Base-by-base conservation (phyloP, 2,888 invertebrate genomes). In the Holacanthella duospinosa region DNA sequence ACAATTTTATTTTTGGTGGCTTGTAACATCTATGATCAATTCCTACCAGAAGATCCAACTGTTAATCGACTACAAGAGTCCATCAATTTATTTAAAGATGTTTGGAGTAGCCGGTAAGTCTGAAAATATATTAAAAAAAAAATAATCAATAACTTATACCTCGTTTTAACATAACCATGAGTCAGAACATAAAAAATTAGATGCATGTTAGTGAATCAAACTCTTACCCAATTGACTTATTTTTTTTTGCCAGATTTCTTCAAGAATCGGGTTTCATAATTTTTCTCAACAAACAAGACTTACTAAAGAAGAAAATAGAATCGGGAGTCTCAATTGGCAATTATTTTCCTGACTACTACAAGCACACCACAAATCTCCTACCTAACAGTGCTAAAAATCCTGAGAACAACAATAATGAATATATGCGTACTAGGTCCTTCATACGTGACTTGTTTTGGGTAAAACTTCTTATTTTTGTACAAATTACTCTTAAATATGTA, bases 281-380 rank as follows among this genome's bases (percentile, higher is more conserved):
- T 9, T 90, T 90, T 77, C 80, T 90, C 43, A 90, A 90, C 77
- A 90, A 90, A 75, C 88, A 88, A 74, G 89, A 90, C 75, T 78
- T 88, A 1, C 79, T 90, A 60, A 82, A 85, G 70, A 80, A 81
- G 57, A 90, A 90, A 77, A 81, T 89, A 58, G 77, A 82, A n/a
- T 80, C 82, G 59, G 87, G 87, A 21, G 81, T 81, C 67, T 80
- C 79, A 62, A 81, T 88, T 60, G 83, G 79, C 1, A 79, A 82
- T 1, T 84, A 85, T 76, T 88, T 87, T 77, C 85, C 86, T 0
- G 81, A 84, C 64, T 88, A 83, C 74, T 74, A 77, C 2, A 71
- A 79, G n/a, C 88, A 81, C 74, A 75, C n/a, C 2, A 28, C 66
- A 27, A 61, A 44, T 16, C 6, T 16, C 36, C 36, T 16, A 12